Conservation (phyloP, 35 echinoderm and acorn worm genomes). For the Lytechinus pictus region DNA sequence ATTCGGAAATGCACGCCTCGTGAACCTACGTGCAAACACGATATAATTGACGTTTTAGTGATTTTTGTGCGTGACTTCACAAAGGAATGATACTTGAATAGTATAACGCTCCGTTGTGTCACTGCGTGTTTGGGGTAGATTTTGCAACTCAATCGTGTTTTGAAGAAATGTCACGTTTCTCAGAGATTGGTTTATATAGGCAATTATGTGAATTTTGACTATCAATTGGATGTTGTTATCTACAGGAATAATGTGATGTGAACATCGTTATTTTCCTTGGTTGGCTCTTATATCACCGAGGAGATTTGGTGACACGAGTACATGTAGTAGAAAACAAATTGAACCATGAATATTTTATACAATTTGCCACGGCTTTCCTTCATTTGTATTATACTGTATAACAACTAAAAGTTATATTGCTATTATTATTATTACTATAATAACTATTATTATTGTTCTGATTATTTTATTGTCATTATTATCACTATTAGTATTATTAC, state of each 20-base stretch:
- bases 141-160: neutral
- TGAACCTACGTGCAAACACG: neutral
- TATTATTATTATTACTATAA: too few relatives aligned
- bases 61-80: neutral
- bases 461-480: too few relatives aligned
- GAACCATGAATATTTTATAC: too few relatives aligned
- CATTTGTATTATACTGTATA: too few relatives aligned
- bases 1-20: neutral
- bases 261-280: neutral
- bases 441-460: too few relatives aligned
- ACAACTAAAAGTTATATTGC: too few relatives aligned
- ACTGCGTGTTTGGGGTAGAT: neutral
- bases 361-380: too few relatives aligned
- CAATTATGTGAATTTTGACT: neutral
- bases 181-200: neutral
- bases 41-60: neutral
- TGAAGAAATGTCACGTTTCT: neutral
- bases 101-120: neutral
- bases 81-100: neutral
- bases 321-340: too few relatives aligned
- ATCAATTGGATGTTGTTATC: neutral
- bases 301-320: too few relatives aligned
- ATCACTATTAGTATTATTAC: too few relatives aligned
- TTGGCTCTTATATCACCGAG: too few relatives aligned
- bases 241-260: neutral